Percentiles rank a stretch among this genome's conserved stretches.
phyloP scores from a whole-genome alignment of 2,888 invertebrate species.

The Auanema sp. region DNA sequence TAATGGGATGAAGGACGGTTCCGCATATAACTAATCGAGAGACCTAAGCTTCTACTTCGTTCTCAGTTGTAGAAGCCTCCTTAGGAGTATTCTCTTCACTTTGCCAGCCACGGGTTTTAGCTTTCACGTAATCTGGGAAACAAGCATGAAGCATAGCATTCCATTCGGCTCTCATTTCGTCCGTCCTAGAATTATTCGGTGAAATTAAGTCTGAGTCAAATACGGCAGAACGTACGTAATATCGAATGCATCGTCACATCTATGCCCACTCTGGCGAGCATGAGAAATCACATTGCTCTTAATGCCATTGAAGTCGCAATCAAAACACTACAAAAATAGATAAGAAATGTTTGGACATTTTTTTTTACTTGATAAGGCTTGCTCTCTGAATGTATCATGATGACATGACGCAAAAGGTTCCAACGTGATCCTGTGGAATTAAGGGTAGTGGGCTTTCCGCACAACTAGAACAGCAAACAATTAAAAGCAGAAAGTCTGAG shows the following conservation, averaged over 20 bases:
- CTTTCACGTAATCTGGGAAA: conserved; percentile 47
- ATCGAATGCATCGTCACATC: conserved; percentile 40
- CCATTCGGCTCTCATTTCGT: conserved; percentile 46
- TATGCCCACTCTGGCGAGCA: conserved; percentile 39
- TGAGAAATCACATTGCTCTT: conserved; percentile 45
- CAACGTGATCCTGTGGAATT: conserved; percentile 46
- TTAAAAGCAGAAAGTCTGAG: not conserved
- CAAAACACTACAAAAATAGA: conserved; percentile 30
- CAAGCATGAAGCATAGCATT: conserved; percentile 38
- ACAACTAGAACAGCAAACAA: conserved; percentile 23
- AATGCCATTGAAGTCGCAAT: conserved; percentile 47
- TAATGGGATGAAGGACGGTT: not conserved
- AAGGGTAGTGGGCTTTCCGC: conserved; percentile 44
- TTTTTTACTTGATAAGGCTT: conserved; percentile 36
- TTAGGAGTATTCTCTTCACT: conserved; percentile 3
- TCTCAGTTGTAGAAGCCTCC: not conserved
- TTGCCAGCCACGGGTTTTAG: conserved; percentile 44
- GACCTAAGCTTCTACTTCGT: not conserved
- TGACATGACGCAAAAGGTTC: conserved; percentile 44
- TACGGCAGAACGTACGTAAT: conserved; percentile 33
- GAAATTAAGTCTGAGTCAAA: not conserved
- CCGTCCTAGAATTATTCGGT: conserved; percentile 31
- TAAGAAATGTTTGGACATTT: not conserved
- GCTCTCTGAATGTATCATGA: conserved; percentile 47
- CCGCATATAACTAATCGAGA: not conserved